These are phyloP conservation scores for Notechis scutatus DNA, from an alignment of 2,113 vertebrate genomes.

Conservation along the genomic window DNA sequence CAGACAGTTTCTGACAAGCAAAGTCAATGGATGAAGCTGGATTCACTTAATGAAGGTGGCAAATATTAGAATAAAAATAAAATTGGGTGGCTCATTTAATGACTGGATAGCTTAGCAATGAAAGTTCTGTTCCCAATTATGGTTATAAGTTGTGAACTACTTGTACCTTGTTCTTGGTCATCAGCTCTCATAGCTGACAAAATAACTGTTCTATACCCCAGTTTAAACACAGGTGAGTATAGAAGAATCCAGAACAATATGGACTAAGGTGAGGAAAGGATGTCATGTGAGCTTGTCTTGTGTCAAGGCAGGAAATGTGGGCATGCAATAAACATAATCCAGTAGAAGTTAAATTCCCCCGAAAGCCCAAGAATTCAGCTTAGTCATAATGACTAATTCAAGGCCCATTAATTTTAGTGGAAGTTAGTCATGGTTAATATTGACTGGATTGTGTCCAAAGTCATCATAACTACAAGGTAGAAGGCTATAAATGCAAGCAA, in stretches of 20 bases:
- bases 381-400: slow-evolving; percentile 12
- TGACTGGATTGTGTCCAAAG: background rate
- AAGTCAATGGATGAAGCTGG: background rate
- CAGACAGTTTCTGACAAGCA: background rate
- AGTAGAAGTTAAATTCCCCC: background rate
- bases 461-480: background rate
- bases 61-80: background rate
- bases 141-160: background rate
- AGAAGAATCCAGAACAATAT: background rate
- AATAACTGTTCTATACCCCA: background rate
- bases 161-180: background rate
- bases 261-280: background rate
- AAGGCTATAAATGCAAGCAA: background rate
- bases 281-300: background rate
- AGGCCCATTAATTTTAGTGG: background rate
- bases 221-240: background rate
- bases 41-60: background rate
- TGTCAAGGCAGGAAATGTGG: background rate
- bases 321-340: background rate
- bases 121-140: background rate
- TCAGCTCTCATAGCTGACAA: background rate
- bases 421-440: slow-evolving; percentile 9
- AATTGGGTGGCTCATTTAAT: background rate
- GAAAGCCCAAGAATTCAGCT: background rate
- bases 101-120: background rate